These are phyloP conservation scores for Epinotia bilunana DNA, from an alignment of 2,888 invertebrate species.

Conservation along the genomic window DNA sequence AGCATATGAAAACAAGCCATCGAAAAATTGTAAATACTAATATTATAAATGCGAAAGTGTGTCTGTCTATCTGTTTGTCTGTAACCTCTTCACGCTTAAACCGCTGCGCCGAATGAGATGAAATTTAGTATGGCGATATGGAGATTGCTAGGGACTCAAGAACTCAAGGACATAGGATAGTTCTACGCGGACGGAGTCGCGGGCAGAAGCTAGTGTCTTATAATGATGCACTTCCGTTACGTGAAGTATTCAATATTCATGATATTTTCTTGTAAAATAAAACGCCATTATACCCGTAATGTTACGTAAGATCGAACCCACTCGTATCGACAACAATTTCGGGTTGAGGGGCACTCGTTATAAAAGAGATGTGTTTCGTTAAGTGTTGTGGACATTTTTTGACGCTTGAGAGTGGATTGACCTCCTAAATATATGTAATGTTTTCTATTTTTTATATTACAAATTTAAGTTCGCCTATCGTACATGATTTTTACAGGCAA, in stretches of 20 bases:
- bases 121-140: too few relatives aligned
- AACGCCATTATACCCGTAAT: not conserved
- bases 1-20: too few relatives aligned
- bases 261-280: not conserved
- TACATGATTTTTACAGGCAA: too few relatives aligned
- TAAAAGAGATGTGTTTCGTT: slow-evolving; percentile 25
- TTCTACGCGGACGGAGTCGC: too few relatives aligned
- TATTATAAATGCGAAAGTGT: too few relatives aligned
- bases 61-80: too few relatives aligned
- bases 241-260: not conserved
- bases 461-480: too few relatives aligned
- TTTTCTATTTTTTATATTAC: not conserved
- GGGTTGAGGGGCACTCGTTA: slow-evolving; percentile 10
- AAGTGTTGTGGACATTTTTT: not conserved
- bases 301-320: slow-evolving; percentile 23
- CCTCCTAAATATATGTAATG: not conserved
- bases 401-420: slow-evolving; percentile 2
- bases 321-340: slow-evolving; percentile 25
- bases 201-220: not conserved
- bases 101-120: too few relatives aligned
- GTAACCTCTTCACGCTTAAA: too few relatives aligned
- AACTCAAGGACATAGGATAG: too few relatives aligned
- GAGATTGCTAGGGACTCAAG: too few relatives aligned
- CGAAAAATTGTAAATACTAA: too few relatives aligned
- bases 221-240: not conserved